phyloP scores from a whole-genome alignment of 2,113 vertebrate species.

The Artemisiospiza belli region DNA sequence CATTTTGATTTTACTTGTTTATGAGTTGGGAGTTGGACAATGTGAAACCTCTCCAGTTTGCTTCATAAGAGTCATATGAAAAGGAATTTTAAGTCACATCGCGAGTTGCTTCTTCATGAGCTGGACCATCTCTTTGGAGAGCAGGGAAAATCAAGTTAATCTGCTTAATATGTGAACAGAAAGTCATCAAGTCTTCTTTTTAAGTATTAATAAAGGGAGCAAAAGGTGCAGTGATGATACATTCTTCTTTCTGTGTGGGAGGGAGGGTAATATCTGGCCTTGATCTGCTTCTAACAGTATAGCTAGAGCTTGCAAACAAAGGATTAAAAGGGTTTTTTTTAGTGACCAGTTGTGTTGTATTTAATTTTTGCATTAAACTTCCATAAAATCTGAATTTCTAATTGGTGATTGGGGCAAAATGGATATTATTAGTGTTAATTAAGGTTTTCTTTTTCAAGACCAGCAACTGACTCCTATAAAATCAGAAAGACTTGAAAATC shows the following conservation, averaged over 20 bases:
- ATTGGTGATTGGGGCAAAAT: neutral
- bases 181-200: neutral
- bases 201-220: neutral
- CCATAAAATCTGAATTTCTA: neutral
- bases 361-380: neutral
- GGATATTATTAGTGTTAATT: rapidly evolving
- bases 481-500: neutral
- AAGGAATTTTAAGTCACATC: neutral
- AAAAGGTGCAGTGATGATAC: neutral
- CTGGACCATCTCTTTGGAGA: neutral
- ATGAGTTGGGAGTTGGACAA: neutral
- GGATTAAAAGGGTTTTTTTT: neutral
- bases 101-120: neutral
- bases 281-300: neutral
- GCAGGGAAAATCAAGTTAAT: neutral
- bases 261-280: neutral
- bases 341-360: neutral
- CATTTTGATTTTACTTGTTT: neutral
- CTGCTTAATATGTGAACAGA: neutral
- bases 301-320: neutral
- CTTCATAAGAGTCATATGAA: neutral
- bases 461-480: neutral
- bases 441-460: neutral
- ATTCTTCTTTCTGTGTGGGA: neutral
- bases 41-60: neutral